Base-by-base conservation (phyloP, 2,113 vertebrate species). In the Aegypius monachus region DNA sequence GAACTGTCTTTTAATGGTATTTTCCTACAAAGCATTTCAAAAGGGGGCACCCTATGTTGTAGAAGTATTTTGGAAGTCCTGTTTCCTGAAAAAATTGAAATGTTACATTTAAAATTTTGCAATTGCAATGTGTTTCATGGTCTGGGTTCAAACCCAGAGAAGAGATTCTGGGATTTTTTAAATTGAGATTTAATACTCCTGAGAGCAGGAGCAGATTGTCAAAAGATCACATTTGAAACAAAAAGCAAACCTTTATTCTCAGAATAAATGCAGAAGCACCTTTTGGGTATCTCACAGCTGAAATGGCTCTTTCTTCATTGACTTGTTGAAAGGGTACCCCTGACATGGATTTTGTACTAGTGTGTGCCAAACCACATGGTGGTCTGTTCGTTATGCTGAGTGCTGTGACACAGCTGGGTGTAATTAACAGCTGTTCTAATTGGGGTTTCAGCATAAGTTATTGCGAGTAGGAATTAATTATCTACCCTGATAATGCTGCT, bases 371-470 rank as follows among this genome's bases (percentile, higher is more conserved):
- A 73, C 42, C 38, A 32, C 8, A 13, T 12, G 27, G 56, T 67
- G 32, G 22, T 79, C 87, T 58, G 31, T 71, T 93, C 48, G 16
- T 70, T 45, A 36, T 52, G 84, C 47, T 32, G 59, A 83, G 31
- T 2, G 3, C 17, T 11, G 40, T 79, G 70, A 81, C 36, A 26
- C 34, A 43, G 38, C 53, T 61, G 82, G 91, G 77, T 83, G 85
- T 93, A 93, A 94, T 93, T 63, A 88, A 27, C 80, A 94, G 52
- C 70, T 81, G 32, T 53, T 95, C 75, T 81, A 84, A 65, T 40
- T 42, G 7, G 55, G 63, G 58, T 81, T 97, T 94, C 92, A 87
- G 77, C 71, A 61, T 21, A 58, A 73, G 6, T 62, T 86, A 66
- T 55, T 95, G 53, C 45, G 61, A 66, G 13, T 36, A 80, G n/a